Evolutionary conservation across 2,888 invertebrate genomes (phyloP), one percentile per base, ranked within the genome.

Genomic region (Hyalella azteca): DNA sequence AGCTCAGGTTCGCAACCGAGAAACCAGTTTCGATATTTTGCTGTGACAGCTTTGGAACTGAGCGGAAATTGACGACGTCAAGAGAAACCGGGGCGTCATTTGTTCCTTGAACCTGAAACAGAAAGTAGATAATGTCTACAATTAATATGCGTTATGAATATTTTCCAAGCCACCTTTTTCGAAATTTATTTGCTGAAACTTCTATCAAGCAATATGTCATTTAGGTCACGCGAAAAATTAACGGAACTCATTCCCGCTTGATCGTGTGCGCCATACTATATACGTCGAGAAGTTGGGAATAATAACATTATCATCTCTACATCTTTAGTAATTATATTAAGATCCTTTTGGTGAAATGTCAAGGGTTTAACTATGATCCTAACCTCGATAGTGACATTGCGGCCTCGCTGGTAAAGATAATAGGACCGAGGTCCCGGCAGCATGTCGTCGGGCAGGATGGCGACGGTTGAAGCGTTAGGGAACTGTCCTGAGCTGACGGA

Each of bases 11-110:
- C 36, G 7, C 36, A 7, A 79, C 81, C 5, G 39, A 54, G 41
- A 39, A 54, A 3, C 81, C 81, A 26, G 13, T 50, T 19, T 45
- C 41, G 11, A 29, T 49, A 22, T 29, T 41, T 9, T 73, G 78
- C 1, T 73, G 26, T 13, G 41, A 36, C 19, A 79, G 26, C 2
- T 59, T 40, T 22, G 79, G 54, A 0, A 81, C 11, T 29, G 76
- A 32, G 48, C 54, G 50, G 7, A n/a, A 50, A 45, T 73, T 45
- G 0, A 77, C 54, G 32, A 39, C 22, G 0, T 54, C 29, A 22
- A 48, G 49, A 15, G 81, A 36, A 9, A 77, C 77, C 7, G 81
- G 81, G 15, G 66, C 73, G 32, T 79, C 77, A 45, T 79, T 79
- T 2, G 76, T 41, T 11, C 40, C 45, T 15, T 73, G 50, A 5